These are phyloP conservation scores for Schlechtendalia chinensis DNA, from an alignment of 1,140 invertebrate genomes.

Conservation along the genomic window DNA sequence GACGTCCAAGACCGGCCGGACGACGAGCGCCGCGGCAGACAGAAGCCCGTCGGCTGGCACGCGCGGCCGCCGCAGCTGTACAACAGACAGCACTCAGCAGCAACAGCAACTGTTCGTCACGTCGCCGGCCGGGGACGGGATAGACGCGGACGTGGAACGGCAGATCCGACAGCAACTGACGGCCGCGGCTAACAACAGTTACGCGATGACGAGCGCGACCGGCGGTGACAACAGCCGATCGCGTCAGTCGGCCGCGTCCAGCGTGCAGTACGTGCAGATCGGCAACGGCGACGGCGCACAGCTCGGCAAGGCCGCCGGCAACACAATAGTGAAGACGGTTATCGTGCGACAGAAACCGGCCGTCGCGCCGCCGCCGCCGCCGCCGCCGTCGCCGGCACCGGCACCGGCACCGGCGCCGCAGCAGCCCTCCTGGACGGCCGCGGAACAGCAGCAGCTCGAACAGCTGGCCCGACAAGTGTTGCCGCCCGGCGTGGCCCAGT, in stretches of 20 bases:
- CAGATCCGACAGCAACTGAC: slow-evolving; percentile 22
- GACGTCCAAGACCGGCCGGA: slow-evolving; percentile 57
- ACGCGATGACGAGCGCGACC: no score
- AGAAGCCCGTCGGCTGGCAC: slow-evolving; percentile 54
- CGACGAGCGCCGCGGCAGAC: slow-evolving; percentile 57
- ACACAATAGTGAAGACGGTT: slow-evolving; percentile 18
- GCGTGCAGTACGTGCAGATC: slow-evolving; percentile 30
- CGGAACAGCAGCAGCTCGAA: slow-evolving; percentile 65
- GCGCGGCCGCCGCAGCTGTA: slow-evolving; percentile 56
- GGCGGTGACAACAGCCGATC: background rate
- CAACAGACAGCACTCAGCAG: slow-evolving; percentile 53
- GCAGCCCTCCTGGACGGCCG: slow-evolving; percentile 59
- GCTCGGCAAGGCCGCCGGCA: background rate
- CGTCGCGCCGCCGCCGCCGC: background rate
- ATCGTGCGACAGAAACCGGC: slow-evolving; percentile 9
- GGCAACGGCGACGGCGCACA: slow-evolving; percentile 47
- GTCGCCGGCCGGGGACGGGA: slow-evolving; percentile 9
- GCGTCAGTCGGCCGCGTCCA: slow-evolving; percentile 13
- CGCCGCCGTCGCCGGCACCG: background rate
- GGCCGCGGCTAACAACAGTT: background rate
- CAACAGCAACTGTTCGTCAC: slow-evolving; percentile 48
- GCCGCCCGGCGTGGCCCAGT: slow-evolving; percentile 69
- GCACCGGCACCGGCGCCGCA: slow-evolving; percentile 54
- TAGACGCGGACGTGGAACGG: slow-evolving; percentile 28
- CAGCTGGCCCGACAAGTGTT: slow-evolving; percentile 74